Percentiles rank a stretch among this genome's conserved stretches.
Conservation (phyloP, 64 coral and sea anemone genomes). For the Montipora capricornis region DNA sequence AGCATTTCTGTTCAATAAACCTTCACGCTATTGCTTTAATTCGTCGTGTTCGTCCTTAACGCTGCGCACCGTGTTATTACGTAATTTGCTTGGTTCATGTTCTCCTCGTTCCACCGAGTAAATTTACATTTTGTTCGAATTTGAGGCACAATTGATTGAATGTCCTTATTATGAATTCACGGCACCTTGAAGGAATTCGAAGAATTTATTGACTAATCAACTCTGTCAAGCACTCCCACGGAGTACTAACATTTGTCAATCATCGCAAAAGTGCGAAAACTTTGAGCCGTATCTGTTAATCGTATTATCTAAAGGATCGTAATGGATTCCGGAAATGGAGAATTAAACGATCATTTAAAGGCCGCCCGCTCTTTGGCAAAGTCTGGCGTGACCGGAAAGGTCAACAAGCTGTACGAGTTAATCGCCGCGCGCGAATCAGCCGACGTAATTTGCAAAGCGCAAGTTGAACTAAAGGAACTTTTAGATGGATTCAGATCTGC, state of each 20-base stretch:
- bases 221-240: background rate
- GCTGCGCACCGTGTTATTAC: background rate
- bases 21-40: background rate
- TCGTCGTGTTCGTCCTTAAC: background rate
- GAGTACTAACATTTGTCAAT: background rate
- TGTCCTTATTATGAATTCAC: background rate
- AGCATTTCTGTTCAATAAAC: background rate
- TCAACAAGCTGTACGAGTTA: slow-evolving; percentile 64
- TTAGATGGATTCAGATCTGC: slow-evolving; percentile 47
- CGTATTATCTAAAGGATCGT: background rate
- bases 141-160: background rate
- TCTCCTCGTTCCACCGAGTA: background rate
- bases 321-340: slow-evolving; percentile 3
- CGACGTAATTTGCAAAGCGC: slow-evolving; percentile 21
- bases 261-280: background rate
- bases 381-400: slow-evolving; percentile 38
- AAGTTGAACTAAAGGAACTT: slow-evolving; percentile 50
- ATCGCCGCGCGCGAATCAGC: slow-evolving; percentile 27
- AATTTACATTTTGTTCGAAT: slow-evolving; percentile 31
- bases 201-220: slow-evolving; percentile 30
- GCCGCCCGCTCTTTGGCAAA: slow-evolving; percentile 34
- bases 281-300: background rate
- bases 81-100: background rate
- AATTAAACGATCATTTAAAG: slow-evolving; percentile 62
- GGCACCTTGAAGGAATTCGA: slow-evolving; percentile 29